Percentiles rank a stretch among this genome's conserved stretches.
Conservation (phyloP, 2,888 invertebrate genomes). For the Druceiella hillmani region DNA sequence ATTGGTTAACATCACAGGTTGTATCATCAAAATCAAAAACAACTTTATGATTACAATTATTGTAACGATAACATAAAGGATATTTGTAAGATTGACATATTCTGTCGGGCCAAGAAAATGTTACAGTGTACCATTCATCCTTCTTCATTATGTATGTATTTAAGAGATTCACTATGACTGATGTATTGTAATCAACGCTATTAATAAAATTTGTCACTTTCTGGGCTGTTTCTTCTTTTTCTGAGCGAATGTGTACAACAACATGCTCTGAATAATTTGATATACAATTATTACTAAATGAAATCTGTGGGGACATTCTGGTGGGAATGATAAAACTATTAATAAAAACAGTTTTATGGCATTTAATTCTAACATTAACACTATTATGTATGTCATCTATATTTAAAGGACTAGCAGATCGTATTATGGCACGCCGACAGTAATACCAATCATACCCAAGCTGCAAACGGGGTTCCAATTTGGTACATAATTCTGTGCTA, state of each 20-base stretch:
- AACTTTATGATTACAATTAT: slow-evolving; percentile 33
- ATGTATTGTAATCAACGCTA: slow-evolving; percentile 41
- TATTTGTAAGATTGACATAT: slow-evolving; percentile 35
- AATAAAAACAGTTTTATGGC: slow-evolving; percentile 43
- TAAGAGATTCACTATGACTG: slow-evolving; percentile 38
- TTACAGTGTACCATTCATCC: slow-evolving; percentile 43
- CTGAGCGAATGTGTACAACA: slow-evolving; percentile 35
- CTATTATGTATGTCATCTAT: slow-evolving; percentile 36
- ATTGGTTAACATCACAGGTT: slow-evolving; percentile 26
- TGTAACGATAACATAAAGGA: slow-evolving; percentile 40
- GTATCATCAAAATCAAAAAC: slow-evolving; percentile 44
- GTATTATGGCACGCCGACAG: slow-evolving; percentile 38
- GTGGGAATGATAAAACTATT: slow-evolving; percentile 43
- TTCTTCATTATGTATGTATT: slow-evolving; percentile 42
- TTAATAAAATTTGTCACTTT: slow-evolving; percentile 36
- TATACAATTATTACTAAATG: slow-evolving; percentile 33
- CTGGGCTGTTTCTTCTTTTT: slow-evolving; percentile 35
- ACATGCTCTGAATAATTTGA: slow-evolving; percentile 42
- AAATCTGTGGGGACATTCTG: slow-evolving; percentile 38
- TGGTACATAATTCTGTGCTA: slow-evolving; percentile 6
- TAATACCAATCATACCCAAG: slow-evolving; percentile 38
- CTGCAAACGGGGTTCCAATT: slow-evolving; percentile 29
- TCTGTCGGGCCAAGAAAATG: slow-evolving; percentile 38
- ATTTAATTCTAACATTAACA: slow-evolving; percentile 37
- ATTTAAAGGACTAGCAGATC: slow-evolving; percentile 38